Base-by-base conservation (phyloP, 2,888 invertebrate genomes). In the Pimpla rufipes region DNA sequence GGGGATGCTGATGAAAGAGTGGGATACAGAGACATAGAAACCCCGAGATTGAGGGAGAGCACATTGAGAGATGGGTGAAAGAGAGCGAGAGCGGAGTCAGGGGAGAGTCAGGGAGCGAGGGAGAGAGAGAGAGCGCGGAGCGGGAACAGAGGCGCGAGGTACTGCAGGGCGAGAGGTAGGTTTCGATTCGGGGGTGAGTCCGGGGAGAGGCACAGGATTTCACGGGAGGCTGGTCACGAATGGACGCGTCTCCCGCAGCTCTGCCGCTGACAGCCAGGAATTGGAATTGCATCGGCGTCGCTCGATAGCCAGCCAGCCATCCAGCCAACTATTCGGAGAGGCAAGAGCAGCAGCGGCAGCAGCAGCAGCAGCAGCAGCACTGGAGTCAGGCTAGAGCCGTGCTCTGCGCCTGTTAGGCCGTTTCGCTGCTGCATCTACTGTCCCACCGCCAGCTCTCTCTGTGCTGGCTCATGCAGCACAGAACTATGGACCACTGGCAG, bases 281-380 rank as follows among this genome's bases (percentile, higher is more conserved):
- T 93, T 93, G 93, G 93, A 93, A 93, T 93, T 93, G 93, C 93
- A 93, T 93, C 92, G 93, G 93, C 92, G 91, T 92, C 93, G 93
- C 92, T 93, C 93, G 93, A 93, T 93, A 93, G 92, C 91, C 92
- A 92, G 88, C 90, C 92, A 91, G 88, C 90, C 90, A 86, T 88
- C 90, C 88, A 90, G 79, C 83, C 79, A 79, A 80, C 83, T 79
- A 80, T 75, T 76, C 80, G 73, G 67, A 73, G 66, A 59, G 59
- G 50, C 66, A 71, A 47, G 50, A 71, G 66, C 81, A 73, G 50
- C 67, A 50, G 68, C 37, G n/a, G n/a, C n/a, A n/a, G n/a, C n/a
- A n/a, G n/a, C n/a, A n/a, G n/a, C 64, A 70, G 55, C 76, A 71
- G 47, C 76, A 64, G 68, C 59, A 79, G 64, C 79, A 74, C 50